Evolutionary conservation across 2,797 vertebrate genomes (phyloP).

Genomic region (Tragelaphus oryx): DNA sequence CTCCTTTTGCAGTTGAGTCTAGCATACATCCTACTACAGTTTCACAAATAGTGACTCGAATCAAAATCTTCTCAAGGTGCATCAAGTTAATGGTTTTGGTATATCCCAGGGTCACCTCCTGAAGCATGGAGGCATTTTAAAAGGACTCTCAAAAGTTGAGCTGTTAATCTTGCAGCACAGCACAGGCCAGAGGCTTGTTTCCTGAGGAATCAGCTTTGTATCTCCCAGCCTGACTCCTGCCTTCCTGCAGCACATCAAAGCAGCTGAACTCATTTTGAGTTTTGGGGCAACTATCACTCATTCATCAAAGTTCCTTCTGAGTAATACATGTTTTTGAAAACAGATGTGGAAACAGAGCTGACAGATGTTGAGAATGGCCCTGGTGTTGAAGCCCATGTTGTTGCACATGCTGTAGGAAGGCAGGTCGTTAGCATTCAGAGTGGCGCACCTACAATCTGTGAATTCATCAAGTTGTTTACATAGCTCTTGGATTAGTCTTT

Average conservation of each 20-base stretch:
- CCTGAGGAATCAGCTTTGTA: background rate
- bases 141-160: background rate
- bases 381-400: conserved; percentile 16
- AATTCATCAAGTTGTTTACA: background rate
- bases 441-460: background rate
- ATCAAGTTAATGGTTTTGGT: background rate
- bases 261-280: background rate
- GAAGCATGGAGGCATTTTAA: background rate
- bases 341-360: conserved; percentile 13
- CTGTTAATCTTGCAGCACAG: background rate
- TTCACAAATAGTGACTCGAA: background rate
- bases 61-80: background rate
- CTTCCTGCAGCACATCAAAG: conserved; percentile 25
- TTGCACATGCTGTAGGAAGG: background rate
- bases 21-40: background rate
- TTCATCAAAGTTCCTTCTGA: conserved; percentile 32
- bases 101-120: background rate
- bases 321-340: conserved; percentile 27
- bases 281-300: conserved; percentile 29
- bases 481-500: background rate
- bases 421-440: background rate
- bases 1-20: background rate
- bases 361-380: conserved; percentile 20
- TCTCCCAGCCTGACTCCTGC: background rate
- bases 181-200: background rate